These are phyloP conservation scores for Pseudoips prasinana DNA, from an alignment of 2,888 invertebrate genomes.

Conservation along the genomic window DNA sequence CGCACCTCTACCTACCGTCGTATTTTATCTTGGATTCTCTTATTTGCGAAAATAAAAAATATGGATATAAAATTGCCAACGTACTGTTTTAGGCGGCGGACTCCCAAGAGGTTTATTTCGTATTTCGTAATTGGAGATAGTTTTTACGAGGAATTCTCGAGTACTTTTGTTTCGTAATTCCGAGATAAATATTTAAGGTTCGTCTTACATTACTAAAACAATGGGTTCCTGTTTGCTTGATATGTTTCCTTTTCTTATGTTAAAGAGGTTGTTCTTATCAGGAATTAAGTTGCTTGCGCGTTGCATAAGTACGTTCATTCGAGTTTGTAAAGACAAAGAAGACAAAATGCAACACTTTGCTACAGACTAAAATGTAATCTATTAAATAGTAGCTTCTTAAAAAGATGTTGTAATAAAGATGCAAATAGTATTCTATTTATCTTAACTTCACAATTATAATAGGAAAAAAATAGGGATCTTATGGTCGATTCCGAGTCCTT, in stretches of 20 bases:
- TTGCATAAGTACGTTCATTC: background rate
- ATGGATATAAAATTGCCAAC: slow-evolving; percentile 60
- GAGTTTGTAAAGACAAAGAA: background rate
- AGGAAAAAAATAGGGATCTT: too few species aligned
- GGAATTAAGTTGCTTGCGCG: background rate
- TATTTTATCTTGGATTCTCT: slow-evolving; percentile 75
- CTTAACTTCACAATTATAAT: too few species aligned
- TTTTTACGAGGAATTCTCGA: slow-evolving; percentile 13
- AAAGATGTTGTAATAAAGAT: too few species aligned
- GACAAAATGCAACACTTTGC: too few species aligned
- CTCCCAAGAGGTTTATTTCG: too few species aligned
- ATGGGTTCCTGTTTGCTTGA: too few species aligned
- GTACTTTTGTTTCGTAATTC: slow-evolving; percentile 7
- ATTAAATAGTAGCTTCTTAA: too few species aligned
- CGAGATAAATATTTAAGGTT: too few species aligned
- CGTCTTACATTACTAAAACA: too few species aligned
- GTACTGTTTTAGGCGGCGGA: slow-evolving; percentile 37
- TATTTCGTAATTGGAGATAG: slow-evolving; percentile 25
- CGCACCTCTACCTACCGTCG: slow-evolving; percentile 58
- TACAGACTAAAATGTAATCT: too few species aligned
- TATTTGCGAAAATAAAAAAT: slow-evolving; percentile 66
- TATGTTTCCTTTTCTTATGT: background rate
- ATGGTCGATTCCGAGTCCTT: too few species aligned
- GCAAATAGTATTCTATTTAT: too few species aligned
- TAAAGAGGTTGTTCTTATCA: background rate